phyloP scores from a whole-genome alignment of 2,888 invertebrate genomes.

The Epinotia nisella region DNA sequence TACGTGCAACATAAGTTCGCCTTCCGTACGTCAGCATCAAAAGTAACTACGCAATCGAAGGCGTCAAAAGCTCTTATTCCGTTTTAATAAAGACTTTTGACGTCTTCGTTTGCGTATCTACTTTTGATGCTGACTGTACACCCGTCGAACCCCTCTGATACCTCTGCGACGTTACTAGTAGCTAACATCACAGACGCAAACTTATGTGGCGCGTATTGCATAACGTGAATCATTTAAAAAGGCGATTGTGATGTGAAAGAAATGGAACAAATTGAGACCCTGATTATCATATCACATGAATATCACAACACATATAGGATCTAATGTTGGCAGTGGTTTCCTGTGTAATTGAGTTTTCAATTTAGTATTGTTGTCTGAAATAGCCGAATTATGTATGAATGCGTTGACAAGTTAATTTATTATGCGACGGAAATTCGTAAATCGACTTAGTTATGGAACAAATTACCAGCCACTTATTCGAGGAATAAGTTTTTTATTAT shows the following conservation, averaged over 20 bases:
- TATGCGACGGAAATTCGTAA: constrained; percentile 1
- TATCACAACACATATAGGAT: constrained; percentile 17
- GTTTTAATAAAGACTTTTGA: too few species aligned
- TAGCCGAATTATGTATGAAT: constrained; percentile 11
- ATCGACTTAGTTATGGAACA: constrained; percentile 1
- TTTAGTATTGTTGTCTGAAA: constrained; percentile 24
- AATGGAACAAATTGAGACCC: neutral
- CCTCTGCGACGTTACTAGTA: too few species aligned
- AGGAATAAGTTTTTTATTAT: too few species aligned
- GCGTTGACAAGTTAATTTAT: constrained; percentile 29
- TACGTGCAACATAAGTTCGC: too few species aligned
- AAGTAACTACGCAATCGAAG: too few species aligned
- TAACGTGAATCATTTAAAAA: neutral
- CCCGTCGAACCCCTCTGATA: too few species aligned
- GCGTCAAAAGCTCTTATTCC: too few species aligned
- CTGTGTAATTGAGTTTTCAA: constrained; percentile 41
- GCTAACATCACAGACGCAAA: too few species aligned
- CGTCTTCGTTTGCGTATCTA: too few species aligned
- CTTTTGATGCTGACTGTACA: too few species aligned
- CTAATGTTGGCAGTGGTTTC: constrained; percentile 28
- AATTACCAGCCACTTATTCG: neutral
- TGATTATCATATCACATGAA: constrained; percentile 40
- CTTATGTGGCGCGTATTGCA: too few species aligned
- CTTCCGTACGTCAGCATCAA: too few species aligned
- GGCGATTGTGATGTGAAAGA: neutral